phyloP scores from a whole-genome alignment of 1,140 invertebrate species.

The Pissodes strobi region DNA sequence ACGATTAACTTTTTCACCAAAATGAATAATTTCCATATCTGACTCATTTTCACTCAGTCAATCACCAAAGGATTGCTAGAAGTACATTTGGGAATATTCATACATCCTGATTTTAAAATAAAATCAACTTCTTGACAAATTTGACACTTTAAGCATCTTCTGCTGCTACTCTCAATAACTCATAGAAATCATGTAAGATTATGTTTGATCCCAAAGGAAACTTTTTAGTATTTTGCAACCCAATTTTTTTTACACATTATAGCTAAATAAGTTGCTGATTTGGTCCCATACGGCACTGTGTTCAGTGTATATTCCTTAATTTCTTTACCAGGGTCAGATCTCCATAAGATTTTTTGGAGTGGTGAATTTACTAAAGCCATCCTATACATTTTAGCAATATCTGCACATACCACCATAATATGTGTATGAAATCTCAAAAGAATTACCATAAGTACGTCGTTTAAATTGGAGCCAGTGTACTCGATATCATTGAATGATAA shows the following conservation, averaged over 20 bases:
- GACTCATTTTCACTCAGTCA: neutral
- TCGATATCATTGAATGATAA: constrained; percentile 5
- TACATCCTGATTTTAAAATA: neutral
- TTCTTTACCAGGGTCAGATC: neutral
- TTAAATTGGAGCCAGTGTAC: neutral
- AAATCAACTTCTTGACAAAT: too few relatives aligned
- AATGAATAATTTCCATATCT: neutral
- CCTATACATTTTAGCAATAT: constrained; percentile 12
- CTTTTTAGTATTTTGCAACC: too few relatives aligned
- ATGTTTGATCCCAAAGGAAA: neutral
- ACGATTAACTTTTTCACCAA: neutral
- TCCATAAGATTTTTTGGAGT: constrained; percentile 8
- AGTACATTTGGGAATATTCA: neutral
- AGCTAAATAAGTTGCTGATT: too few relatives aligned
- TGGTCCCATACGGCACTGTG: too few relatives aligned
- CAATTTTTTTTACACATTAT: too few relatives aligned
- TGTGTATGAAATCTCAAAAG: constrained; percentile 3
- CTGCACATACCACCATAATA: neutral
- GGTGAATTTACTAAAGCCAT: neutral
- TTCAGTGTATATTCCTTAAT: neutral
- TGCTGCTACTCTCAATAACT: neutral
- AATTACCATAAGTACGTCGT: constrained; percentile 1
- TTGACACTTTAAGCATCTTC: neutral
- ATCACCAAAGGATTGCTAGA: too few relatives aligned
- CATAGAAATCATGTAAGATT: neutral